These are phyloP conservation scores for Homarus americanus DNA, from an alignment of 1,140 invertebrate species.

Conservation along the genomic window DNA sequence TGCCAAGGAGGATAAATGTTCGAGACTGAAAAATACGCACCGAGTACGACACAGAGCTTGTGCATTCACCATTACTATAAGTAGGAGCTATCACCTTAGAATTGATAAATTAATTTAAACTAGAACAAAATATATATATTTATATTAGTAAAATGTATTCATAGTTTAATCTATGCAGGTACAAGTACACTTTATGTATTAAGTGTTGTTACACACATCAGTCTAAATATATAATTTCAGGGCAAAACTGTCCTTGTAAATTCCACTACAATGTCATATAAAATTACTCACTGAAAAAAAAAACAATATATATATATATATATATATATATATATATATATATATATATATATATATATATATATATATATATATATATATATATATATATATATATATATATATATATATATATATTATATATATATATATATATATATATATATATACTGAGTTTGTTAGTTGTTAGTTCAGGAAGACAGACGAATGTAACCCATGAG, in stretches of 20 bases:
- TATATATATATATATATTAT: constrained; percentile 36
- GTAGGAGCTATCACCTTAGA: not conserved
- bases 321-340: constrained; percentile 29
- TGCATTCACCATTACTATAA: constrained; percentile 27
- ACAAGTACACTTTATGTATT: not conserved
- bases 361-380: constrained; percentile 19
- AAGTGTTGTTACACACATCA: no score
- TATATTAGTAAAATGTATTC: no score
- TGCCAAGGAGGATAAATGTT: constrained; percentile 68
- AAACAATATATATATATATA: no score
- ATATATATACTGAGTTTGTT: no score
- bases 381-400: constrained; percentile 16
- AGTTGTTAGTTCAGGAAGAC: no score
- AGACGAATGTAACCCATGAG: no score
- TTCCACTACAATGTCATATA: no score
- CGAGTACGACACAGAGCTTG: constrained; percentile 49
- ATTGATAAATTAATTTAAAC: not conserved
- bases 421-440: constrained; percentile 39
- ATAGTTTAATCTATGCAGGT: no score
- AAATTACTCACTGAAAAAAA: no score
- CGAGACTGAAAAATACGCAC: constrained; percentile 66
- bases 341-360: constrained; percentile 29
- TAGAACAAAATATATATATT: not conserved
- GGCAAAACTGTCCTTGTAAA: no score
- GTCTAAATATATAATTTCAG: no score